Percentiles rank a stretch among this genome's conserved stretches.
Evolutionary conservation across 2,888 invertebrate genomes (phyloP).

Genomic region (Himalopsyche anomala): DNA sequence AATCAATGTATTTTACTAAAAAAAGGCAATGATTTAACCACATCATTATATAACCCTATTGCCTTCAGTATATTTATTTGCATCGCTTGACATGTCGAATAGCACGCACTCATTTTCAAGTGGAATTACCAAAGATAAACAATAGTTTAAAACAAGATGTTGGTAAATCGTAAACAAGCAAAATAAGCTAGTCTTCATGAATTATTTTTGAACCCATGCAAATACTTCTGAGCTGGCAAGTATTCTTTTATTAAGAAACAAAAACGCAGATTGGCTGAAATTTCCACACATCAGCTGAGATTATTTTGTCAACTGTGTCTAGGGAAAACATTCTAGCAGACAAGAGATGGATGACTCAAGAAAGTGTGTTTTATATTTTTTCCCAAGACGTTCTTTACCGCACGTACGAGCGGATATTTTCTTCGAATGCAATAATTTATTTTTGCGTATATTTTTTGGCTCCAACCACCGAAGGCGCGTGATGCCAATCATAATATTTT

Average conservation of each 20-base stretch:
- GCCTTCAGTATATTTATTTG: too few species aligned
- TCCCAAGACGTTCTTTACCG: background rate
- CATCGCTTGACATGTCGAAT: too few species aligned
- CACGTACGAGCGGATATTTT: background rate
- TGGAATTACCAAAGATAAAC: too few species aligned
- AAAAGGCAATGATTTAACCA: too few species aligned
- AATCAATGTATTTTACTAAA: too few species aligned
- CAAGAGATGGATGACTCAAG: background rate
- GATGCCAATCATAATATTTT: slow-evolving; percentile 8
- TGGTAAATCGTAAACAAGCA: too few species aligned
- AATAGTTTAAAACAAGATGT: too few species aligned
- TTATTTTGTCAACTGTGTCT: slow-evolving; percentile 12
- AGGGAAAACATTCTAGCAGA: background rate
- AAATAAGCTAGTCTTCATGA: too few species aligned
- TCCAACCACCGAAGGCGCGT: background rate
- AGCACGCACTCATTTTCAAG: too few species aligned
- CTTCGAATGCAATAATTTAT: background rate
- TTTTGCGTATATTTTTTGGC: slow-evolving; percentile 18
- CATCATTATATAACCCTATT: too few species aligned
- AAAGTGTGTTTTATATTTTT: background rate
- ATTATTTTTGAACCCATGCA: background rate
- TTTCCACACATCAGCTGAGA: slow-evolving; percentile 5
- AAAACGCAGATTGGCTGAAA: background rate
- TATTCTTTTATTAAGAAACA: background rate
- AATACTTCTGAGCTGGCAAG: background rate